phyloP scores from a whole-genome alignment of 2,113 vertebrate genomes.

The Anhinga rufa region DNA sequence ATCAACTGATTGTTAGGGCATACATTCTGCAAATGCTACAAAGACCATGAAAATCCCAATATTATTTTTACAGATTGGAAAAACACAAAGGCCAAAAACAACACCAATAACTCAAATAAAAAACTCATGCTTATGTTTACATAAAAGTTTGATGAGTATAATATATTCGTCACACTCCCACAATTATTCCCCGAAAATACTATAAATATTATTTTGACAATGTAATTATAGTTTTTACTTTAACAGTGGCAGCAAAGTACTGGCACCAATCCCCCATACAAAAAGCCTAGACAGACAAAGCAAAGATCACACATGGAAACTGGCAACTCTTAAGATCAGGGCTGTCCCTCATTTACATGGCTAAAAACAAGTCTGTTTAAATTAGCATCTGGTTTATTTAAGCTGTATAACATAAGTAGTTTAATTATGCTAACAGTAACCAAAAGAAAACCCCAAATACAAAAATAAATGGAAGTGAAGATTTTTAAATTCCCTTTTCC shows the following conservation, averaged over 20 bases:
- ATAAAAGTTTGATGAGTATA: constrained; percentile 72
- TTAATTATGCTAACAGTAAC: not conserved
- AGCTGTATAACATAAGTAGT: not conserved
- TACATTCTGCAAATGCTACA: constrained; percentile 45
- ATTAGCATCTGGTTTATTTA: not conserved
- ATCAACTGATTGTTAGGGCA: constrained; percentile 48
- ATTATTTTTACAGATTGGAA: constrained; percentile 72
- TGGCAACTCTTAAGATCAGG: not conserved
- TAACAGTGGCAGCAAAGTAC: constrained; percentile 56
- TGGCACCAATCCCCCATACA: constrained; percentile 48
- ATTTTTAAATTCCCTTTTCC: not conserved
- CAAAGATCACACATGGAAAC: constrained; percentile 39
- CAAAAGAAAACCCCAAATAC: constrained; percentile 11
- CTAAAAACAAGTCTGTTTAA: not conserved
- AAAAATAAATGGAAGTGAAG: not conserved
- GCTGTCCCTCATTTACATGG: not conserved
- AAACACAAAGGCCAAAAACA: constrained; percentile 70
- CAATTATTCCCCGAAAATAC: constrained; percentile 78
- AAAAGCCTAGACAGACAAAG: constrained; percentile 46
- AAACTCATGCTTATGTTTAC: constrained; percentile 70
- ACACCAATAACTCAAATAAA: constrained; percentile 74
- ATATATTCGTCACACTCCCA: constrained; percentile 76
- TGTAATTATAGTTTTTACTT: constrained; percentile 75
- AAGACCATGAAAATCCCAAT: constrained; percentile 56
- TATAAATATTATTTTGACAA: constrained; percentile 82